These are phyloP conservation scores for Myotis pilosus DNA, from an alignment of 2,797 vertebrate genomes.

Conservation along the genomic window DNA sequence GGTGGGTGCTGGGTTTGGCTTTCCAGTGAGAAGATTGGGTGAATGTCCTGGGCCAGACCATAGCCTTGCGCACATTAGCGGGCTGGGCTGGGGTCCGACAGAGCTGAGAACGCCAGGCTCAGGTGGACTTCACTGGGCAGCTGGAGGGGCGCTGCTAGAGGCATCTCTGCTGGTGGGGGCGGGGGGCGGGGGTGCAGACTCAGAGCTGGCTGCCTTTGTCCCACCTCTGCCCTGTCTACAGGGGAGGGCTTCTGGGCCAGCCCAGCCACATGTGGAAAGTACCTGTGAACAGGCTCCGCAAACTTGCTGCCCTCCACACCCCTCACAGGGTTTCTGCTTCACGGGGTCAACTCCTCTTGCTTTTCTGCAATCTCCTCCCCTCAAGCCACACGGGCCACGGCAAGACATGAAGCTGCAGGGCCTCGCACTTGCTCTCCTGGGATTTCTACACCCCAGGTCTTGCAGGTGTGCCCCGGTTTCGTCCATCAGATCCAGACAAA, in stretches of 20 bases:
- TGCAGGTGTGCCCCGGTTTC: not conserved
- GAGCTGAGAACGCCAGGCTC: not conserved
- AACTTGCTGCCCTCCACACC: not conserved
- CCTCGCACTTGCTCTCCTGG: not conserved
- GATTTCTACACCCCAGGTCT: not conserved
- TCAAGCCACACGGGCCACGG: fast-evolving
- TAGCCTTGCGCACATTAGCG: not conserved
- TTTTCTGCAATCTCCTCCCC: not conserved
- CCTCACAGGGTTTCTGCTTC: not conserved
- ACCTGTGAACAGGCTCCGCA: not conserved
- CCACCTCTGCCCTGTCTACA: not conserved
- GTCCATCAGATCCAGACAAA: not conserved
- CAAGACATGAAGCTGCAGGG: not conserved
- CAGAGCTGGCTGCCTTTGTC: not conserved
- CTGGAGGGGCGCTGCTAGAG: not conserved
- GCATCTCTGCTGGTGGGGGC: not conserved
- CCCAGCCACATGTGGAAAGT: fast-evolving
- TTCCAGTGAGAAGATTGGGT: not conserved
- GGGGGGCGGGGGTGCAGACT: not conserved
- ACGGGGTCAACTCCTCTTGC: fast-evolving
- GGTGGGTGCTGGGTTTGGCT: not conserved
- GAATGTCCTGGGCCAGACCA: fast-evolving
- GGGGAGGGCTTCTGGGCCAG: no score
- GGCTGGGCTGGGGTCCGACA: not conserved
- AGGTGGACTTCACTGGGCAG: not conserved